A percentile compares a stretch with the other conserved stretches of the same genome.
Conservation (phyloP, 2,113 vertebrate genomes). For the Fregata magnificens region DNA sequence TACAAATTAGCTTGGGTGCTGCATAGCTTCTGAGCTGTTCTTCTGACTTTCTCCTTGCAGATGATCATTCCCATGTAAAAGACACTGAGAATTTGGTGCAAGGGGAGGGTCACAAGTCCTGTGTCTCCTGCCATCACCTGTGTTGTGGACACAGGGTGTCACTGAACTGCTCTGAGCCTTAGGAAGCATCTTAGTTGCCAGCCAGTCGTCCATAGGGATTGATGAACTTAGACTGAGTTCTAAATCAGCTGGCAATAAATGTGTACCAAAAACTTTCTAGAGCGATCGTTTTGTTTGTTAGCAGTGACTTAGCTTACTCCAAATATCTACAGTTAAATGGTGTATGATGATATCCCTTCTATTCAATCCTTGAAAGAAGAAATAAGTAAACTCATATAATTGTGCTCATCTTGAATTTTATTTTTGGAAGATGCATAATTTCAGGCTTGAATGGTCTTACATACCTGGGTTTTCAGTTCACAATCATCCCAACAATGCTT, state of each 20-base stretch:
- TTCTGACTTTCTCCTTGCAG: not conserved
- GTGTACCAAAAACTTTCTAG: not conserved
- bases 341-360: not conserved
- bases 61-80: not conserved
- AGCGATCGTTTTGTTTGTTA: not conserved
- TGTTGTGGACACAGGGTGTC: not conserved
- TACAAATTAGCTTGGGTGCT: not conserved
- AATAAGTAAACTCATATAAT: not conserved
- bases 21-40: not conserved
- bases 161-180: not conserved
- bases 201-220: not conserved
- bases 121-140: not conserved
- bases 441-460: not conserved
- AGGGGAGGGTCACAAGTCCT: not conserved
- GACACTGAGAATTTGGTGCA: not conserved
- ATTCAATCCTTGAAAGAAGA: not conserved
- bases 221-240: not conserved
- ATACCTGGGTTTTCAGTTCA: not conserved
- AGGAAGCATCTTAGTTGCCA: not conserved
- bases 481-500: not conserved
- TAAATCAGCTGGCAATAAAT: not conserved
- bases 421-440: not conserved
- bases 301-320: not conserved
- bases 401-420: not conserved
- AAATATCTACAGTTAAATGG: not conserved